Evolutionary conservation across 2,113 vertebrate genomes (phyloP).

Genomic region (Periophthalmus modestus): DNA sequence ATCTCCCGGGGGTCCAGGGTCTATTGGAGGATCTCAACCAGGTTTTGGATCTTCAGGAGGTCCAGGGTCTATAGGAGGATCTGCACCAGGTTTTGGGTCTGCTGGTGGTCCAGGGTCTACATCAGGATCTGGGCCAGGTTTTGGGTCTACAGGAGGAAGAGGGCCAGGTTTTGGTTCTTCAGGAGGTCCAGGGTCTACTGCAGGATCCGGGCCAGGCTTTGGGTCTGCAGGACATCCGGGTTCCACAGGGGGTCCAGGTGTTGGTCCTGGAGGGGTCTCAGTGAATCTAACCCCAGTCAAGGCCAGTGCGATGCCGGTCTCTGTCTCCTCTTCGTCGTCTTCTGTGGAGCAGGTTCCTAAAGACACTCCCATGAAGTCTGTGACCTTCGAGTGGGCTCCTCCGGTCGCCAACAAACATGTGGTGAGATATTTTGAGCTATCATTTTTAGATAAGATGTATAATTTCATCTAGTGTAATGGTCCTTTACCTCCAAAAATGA

Average conservation of each 20-base stretch:
- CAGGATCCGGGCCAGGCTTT: background rate
- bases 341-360: constrained; percentile 78
- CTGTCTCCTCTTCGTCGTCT: constrained; percentile 33
- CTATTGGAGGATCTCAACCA: too few species aligned
- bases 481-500: too few species aligned
- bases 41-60: background rate
- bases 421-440: constrained; percentile 74
- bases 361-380: constrained; percentile 83
- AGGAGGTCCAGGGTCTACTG: background rate
- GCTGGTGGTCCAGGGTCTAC: background rate
- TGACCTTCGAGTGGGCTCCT: constrained; percentile 96
- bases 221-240: background rate
- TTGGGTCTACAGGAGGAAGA: background rate
- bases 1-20: background rate
- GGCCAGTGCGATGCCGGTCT: constrained; percentile 34
- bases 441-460: too few species aligned
- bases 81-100: background rate
- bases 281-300: constrained; percentile 17
- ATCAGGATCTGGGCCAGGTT: background rate
- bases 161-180: background rate
- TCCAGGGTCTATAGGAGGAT: background rate
- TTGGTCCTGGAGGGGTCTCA: background rate
- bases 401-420: constrained; percentile 90
- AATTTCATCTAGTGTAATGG: too few species aligned
- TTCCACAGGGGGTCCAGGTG: background rate